These are phyloP conservation scores for Galendromus occidentalis DNA, from an alignment of 1,140 invertebrate genomes.

Conservation along the genomic window DNA sequence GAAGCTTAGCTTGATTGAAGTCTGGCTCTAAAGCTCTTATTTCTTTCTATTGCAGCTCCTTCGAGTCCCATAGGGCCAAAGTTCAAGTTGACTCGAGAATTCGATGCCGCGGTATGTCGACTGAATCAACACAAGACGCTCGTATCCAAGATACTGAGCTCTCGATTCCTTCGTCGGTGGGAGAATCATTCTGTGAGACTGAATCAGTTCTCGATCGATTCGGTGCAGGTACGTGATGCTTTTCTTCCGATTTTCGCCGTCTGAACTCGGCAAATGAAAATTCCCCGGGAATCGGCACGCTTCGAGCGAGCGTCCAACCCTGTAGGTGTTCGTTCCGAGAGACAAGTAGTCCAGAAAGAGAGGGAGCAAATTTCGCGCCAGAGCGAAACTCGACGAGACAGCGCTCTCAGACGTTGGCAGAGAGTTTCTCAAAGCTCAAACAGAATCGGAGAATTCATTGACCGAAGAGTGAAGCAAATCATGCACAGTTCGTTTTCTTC, in stretches of 20 bases:
- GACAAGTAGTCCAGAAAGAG: no score
- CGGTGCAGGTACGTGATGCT: constrained; percentile 45
- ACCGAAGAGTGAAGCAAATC: no score
- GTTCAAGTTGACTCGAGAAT: constrained; percentile 52
- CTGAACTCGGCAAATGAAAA: not conserved
- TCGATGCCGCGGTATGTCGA: constrained; percentile 52
- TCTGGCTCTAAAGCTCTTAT: no score
- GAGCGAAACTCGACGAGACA: no score
- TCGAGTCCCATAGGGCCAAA: constrained; percentile 36
- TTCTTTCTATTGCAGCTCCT: constrained; percentile 3
- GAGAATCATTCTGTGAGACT: constrained; percentile 53
- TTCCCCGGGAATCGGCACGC: not conserved
- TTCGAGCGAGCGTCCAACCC: no score
- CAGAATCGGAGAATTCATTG: no score
- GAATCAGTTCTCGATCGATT: constrained; percentile 45
- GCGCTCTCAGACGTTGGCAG: no score
- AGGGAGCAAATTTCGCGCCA: no score
- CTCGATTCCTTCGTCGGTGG: constrained; percentile 56
- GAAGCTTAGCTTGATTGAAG: no score
- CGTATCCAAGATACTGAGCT: constrained; percentile 57
- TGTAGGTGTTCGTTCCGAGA: not conserved
- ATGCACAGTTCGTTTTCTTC: no score
- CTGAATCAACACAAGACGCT: constrained; percentile 56
- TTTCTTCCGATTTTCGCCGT: constrained; percentile 10
- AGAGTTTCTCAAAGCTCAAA: no score